Evolutionary conservation across 2,888 invertebrate genomes (phyloP), one percentile per base, ranked within the genome.

Genomic region (Epistrophella euchroma): DNA sequence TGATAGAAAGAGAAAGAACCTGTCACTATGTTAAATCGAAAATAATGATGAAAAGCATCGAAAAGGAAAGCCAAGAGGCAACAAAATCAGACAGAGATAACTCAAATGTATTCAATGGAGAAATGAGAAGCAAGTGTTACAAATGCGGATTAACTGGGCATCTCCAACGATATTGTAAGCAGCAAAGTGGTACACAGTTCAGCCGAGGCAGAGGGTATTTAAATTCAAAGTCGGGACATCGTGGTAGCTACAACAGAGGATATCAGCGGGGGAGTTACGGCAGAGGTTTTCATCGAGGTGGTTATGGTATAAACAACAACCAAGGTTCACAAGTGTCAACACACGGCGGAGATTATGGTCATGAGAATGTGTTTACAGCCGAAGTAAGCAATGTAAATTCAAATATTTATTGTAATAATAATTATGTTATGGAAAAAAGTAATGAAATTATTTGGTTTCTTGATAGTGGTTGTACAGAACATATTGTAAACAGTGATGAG

Each of bases 391-490:
- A 28, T 13, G 11, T 13, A 58, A 60, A 19, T n/a, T 22, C 17
- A 45, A 45, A 56, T 56, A 45, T 35, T 13, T 71, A 52, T 50
- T 37, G 43, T 37, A 70, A 58, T 72, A 56, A 55, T 28, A 66
- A 56, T 47, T 28, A 77, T 45, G 55, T 83, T 45, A 32, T 56
- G 4, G 17, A 56, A 17, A 68, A 22, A 72, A 52, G 58, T n/a
- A 76, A 2, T 60, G 77, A 72, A 64, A 83, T 47, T 77, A 72
- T 19, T 37, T 81, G 81, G 81, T 32, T 28, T 28, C 28, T 28
- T 28, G 28, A 28, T 28, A 28, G 28, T 6, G 28, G 28, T 28
- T 28, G 28, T 28, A 28, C 28, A 28, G 28, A 28, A 4, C 28
- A 28, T 28, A 28, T 28, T 28, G 4, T 28, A 28, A 28, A 28